Conservation (phyloP, 2,113 vertebrate genomes). For the Ramphastos sulfuratus region DNA sequence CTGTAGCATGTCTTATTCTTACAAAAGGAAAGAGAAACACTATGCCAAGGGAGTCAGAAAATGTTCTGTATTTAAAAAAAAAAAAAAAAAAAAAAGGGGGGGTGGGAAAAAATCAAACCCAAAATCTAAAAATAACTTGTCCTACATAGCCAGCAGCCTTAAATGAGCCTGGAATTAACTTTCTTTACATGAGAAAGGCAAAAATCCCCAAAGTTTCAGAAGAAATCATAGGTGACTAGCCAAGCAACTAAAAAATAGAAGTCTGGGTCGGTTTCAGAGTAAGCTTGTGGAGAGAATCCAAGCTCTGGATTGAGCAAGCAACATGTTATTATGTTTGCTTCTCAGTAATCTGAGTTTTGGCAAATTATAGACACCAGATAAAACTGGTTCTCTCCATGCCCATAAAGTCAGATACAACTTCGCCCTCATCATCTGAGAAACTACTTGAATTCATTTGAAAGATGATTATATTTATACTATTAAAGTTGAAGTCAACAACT, state of each 20-base stretch:
- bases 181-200: background rate
- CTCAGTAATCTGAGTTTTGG: background rate
- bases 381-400: background rate
- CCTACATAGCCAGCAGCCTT: conserved; percentile 43
- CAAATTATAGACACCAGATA: background rate
- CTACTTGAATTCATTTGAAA: background rate
- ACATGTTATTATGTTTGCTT: background rate
- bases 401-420: background rate
- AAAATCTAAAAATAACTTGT: conserved; percentile 53
- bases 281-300: background rate
- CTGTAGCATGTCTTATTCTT: conserved; percentile 12
- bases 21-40: conserved; percentile 14
- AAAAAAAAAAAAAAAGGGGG: background rate
- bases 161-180: conserved; percentile 13
- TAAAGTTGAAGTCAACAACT: background rate
- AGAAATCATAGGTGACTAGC: background rate
- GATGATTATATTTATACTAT: background rate
- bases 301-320: background rate
- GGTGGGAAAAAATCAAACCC: background rate
- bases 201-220: background rate
- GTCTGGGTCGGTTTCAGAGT: background rate
- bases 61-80: background rate
- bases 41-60: conserved; percentile 9
- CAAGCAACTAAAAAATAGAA: background rate
- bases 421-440: background rate